Percentiles rank a stretch among this genome's conserved stretches.
These are phyloP conservation scores for Danaus chrysippus DNA, from an alignment of 2,888 invertebrate genomes.

Conservation along the genomic window DNA sequence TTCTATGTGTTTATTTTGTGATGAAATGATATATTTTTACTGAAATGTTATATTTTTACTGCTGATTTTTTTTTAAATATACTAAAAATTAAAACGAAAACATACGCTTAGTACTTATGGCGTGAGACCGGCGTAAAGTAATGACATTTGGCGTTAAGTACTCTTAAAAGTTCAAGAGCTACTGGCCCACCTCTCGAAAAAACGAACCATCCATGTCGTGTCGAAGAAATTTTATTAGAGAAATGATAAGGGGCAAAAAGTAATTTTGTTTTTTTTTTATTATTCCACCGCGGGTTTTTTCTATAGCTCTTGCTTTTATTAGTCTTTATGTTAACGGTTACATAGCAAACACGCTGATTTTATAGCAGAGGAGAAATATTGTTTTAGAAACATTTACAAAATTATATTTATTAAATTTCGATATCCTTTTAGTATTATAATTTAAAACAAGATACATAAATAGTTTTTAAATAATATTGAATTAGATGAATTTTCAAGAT, in stretches of 20 bases:
- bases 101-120: slow-evolving; percentile 26
- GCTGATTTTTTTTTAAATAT: background rate
- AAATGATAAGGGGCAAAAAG: slow-evolving; percentile 35
- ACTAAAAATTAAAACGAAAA: slow-evolving; percentile 19
- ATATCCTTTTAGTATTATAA: background rate
- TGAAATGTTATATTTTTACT: background rate
- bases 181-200: slow-evolving; percentile 35
- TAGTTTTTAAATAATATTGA: background rate
- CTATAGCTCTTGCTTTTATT: slow-evolving; percentile 4
- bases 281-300: slow-evolving; percentile 14
- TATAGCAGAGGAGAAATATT: background rate
- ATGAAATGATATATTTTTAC: background rate
- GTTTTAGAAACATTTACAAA: background rate
- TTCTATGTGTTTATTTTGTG: too few relatives aligned
- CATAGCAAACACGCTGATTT: too few relatives aligned
- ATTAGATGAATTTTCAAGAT: background rate
- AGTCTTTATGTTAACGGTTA: background rate
- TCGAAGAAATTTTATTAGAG: slow-evolving; percentile 40
- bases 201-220: slow-evolving; percentile 30
- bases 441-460: background rate
- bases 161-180: slow-evolving; percentile 35
- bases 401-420: too few relatives aligned
- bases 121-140: slow-evolving; percentile 40
- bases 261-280: slow-evolving; percentile 29
- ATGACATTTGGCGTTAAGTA: slow-evolving; percentile 38